phyloP scores from a whole-genome alignment of 1,140 invertebrate genomes.

The Theocolax elegans region DNA sequence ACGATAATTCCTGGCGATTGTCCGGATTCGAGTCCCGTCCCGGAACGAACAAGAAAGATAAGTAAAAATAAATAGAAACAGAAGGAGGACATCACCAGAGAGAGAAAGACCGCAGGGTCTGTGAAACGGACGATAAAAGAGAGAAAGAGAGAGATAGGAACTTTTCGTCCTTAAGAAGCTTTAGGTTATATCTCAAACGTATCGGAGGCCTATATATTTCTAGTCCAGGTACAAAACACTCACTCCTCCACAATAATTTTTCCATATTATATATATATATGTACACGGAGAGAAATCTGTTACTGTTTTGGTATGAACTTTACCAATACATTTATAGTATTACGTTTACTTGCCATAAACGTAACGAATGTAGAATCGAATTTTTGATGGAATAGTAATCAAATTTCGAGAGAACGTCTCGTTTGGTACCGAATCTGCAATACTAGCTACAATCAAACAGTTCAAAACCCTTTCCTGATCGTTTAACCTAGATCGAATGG shows the following conservation, averaged over 20 bases:
- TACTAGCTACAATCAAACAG: background rate
- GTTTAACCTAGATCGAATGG: background rate
- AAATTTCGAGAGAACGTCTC: background rate
- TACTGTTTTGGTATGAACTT: too few relatives aligned
- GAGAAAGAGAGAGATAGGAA: background rate
- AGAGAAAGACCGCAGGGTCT: background rate
- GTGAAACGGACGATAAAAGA: background rate
- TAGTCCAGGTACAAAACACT: constrained; percentile 28
- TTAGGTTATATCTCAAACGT: constrained; percentile 6
- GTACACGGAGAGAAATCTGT: too few relatives aligned
- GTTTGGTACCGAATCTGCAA: background rate
- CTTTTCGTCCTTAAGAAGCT: background rate
- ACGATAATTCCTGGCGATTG: constrained; percentile 13
- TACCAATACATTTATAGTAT: too few relatives aligned
- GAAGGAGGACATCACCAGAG: background rate
- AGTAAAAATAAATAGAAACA: background rate
- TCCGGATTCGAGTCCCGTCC: background rate
- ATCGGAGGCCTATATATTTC: constrained; percentile 12
- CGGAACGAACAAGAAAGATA: too few relatives aligned
- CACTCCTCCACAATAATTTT: constrained; percentile 38
- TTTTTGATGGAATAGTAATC: background rate
- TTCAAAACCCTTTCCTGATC: background rate
- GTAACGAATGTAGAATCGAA: too few relatives aligned
- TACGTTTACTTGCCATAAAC: too few relatives aligned
- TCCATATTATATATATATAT: constrained; percentile 41